A percentile compares a stretch with the other conserved stretches of the same genome.
Conservation (phyloP, 2,113 vertebrate genomes). For the Lophochroa leadbeateri region DNA sequence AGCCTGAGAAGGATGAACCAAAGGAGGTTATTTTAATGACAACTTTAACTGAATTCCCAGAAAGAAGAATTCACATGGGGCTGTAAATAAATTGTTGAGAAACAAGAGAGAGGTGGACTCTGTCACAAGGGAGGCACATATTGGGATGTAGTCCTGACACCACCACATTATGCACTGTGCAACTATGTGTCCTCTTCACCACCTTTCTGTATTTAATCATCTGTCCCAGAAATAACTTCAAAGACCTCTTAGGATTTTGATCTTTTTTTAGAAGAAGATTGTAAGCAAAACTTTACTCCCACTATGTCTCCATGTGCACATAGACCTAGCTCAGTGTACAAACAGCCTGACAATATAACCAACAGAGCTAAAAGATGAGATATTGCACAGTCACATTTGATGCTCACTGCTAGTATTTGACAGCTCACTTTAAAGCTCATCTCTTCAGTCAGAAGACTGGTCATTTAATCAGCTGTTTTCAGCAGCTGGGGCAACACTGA, state of each 20-base stretch:
- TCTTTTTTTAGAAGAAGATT: neutral
- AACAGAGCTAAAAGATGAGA: neutral
- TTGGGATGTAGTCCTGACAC: neutral
- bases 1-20: neutral
- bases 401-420: neutral
- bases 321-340: neutral
- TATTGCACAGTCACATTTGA: neutral
- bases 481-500: neutral
- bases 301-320: neutral
- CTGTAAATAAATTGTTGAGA: neutral
- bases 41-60: neutral
- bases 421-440: neutral
- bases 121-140: neutral
- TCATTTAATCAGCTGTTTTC: neutral
- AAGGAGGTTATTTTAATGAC: neutral
- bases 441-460: neutral
- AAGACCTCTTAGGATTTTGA: neutral
- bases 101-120: neutral
- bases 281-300: neutral
- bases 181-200: rapidly evolving
- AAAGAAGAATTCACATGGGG: neutral
- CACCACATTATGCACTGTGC: neutral
- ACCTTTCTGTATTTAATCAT: neutral
- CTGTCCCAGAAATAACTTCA: neutral
- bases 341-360: neutral